Base-by-base conservation (phyloP, 2,888 invertebrate genomes). In the Trissolcus japonicus region DNA sequence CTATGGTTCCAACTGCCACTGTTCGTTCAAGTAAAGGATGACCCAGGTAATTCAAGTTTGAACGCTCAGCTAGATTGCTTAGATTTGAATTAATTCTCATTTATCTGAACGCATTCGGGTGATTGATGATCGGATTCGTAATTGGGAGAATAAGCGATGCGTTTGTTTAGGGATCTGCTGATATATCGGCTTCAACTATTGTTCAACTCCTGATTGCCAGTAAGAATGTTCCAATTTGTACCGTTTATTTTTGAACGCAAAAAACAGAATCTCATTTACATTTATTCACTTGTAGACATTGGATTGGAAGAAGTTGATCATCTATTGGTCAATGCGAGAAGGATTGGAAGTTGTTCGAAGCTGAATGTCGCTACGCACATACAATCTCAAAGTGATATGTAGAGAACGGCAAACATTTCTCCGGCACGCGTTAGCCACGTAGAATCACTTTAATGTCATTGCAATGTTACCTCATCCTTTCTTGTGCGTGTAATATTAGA, bases 381-480 rank as follows among this genome's bases (percentile, higher is more conserved):
- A 69, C 51, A 69, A 50, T 69, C 43, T 35, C 35, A 35, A 35
- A 11, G 35, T 35, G 35, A 35, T 35, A 11, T 35, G 80, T 82
- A 82, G 80, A 80, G 81, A 83, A 83, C 80, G 72, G 75, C 57
- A 78, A 81, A 79, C 74, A 72, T 77, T 79, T 81, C 69, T 74
- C 78, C 75, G 75, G 74, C 78, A 77, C 75, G 75, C 78, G 83
- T 82, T 83, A 83, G 83, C 81, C 81, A 80, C 73, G 76, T 71
- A 80, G 82, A 83, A 85, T 85, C 83, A 84, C 83, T 85, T 84
- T 83, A 85, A 84, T 83, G 83, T 82, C 82, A 73, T 81, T 81
- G 83, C 85, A 83, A 85, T 85, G 84, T 85, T 35, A 83, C 84
- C 82, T 83, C 81, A 82, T 81, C 83, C 81, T 80, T 76, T 61